Percentiles rank a stretch among this genome's conserved stretches.
phyloP scores from a whole-genome alignment of 2,888 invertebrate genomes.

The Spicauda simplicius region DNA sequence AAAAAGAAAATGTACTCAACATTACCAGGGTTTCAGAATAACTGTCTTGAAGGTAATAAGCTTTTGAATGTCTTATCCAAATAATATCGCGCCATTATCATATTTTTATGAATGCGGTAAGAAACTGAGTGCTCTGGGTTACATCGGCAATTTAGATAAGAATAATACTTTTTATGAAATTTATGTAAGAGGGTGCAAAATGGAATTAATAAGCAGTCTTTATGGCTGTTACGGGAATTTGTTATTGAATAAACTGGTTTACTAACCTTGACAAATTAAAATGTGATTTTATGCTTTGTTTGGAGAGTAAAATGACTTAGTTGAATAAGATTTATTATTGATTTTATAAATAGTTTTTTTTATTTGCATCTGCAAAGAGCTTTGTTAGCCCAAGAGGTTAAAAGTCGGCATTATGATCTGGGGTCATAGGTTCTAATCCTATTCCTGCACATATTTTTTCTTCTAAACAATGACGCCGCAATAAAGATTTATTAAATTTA shows the following conservation, averaged over 20 bases:
- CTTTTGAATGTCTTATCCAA: slow-evolving; percentile 44
- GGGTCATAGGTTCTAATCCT: no score
- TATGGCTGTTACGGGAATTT: slow-evolving; percentile 28
- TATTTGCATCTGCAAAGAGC: background rate
- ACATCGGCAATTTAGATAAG: slow-evolving; percentile 31
- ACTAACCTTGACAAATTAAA: slow-evolving; percentile 26
- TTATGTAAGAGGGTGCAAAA: slow-evolving; percentile 38
- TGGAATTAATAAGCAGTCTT: slow-evolving; percentile 35
- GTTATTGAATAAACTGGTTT: slow-evolving; percentile 26
- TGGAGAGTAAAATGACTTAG: background rate
- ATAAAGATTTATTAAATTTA: no score
- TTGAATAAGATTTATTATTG: slow-evolving; percentile 6
- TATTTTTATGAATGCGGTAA: slow-evolving; percentile 41
- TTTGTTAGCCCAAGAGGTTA: no score
- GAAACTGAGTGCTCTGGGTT: slow-evolving; percentile 36
- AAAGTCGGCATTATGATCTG: no score
- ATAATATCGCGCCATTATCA: slow-evolving; percentile 44
- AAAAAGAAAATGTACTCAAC: background rate
- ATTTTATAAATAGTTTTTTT: background rate
- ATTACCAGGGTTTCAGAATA: background rate
- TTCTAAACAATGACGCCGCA: no score
- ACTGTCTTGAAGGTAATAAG: slow-evolving; percentile 40
- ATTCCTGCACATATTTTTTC: no score
- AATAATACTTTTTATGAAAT: slow-evolving; percentile 38
- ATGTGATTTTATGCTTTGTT: slow-evolving; percentile 10